Evolutionary conservation across 2,797 vertebrate genomes (phyloP).

Genomic region (Microctenopoma stevenorrisi): DNA sequence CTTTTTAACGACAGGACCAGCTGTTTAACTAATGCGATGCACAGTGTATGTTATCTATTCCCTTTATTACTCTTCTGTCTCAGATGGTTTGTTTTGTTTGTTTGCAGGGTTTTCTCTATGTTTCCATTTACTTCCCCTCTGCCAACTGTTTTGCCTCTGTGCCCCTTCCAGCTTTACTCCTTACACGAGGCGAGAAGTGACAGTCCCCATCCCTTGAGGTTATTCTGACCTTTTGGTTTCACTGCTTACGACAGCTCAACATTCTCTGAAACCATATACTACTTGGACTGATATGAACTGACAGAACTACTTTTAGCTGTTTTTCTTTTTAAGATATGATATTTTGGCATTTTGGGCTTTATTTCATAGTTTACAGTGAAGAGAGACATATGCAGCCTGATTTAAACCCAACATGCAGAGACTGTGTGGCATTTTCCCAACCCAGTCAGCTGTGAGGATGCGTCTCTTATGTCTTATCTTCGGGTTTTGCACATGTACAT

Average conservation of each 20-base stretch:
- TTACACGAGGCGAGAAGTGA: constrained; percentile 37
- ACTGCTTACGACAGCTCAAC: constrained; percentile 43
- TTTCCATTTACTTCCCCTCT: constrained; percentile 27
- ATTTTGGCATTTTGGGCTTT: constrained; percentile 16
- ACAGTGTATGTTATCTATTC: neutral
- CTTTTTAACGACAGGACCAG: neutral
- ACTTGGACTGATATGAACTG: constrained; percentile 41
- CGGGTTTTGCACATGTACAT: neutral
- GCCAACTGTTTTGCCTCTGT: constrained; percentile 21
- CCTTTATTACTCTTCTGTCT: constrained; percentile 14
- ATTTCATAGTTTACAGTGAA: constrained; percentile 13
- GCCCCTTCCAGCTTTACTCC: constrained; percentile 19
- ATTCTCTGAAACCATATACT: constrained; percentile 44
- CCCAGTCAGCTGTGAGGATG: neutral
- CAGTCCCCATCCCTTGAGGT: constrained; percentile 59
- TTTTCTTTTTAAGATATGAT: constrained; percentile 22
- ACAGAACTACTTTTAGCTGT: constrained; percentile 40
- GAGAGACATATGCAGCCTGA: neutral
- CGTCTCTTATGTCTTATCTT: neutral
- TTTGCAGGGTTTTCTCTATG: constrained; percentile 33
- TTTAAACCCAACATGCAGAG: neutral
- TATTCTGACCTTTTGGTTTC: constrained; percentile 67
- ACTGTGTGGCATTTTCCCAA: constrained; percentile 9
- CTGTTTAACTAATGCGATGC: neutral
- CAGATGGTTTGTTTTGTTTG: constrained; percentile 33